Conservation (phyloP, 2,113 vertebrate genomes). For the Pluvialis apricaria region DNA sequence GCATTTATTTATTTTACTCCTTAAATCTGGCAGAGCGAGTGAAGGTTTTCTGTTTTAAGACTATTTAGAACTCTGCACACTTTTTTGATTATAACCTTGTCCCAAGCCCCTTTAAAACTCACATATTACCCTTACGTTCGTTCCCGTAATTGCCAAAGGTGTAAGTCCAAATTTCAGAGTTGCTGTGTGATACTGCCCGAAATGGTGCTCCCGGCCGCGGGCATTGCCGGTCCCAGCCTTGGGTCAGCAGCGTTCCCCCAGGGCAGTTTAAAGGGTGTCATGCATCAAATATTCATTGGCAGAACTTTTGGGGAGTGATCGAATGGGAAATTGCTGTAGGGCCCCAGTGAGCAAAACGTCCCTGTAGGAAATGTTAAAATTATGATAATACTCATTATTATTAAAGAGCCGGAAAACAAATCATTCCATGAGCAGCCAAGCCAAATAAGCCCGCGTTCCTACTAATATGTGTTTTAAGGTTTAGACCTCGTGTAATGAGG, state of each 20-base stretch:
- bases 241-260: accelerated
- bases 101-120: background rate
- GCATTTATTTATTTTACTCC: background rate
- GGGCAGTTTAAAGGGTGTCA: background rate
- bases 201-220: background rate
- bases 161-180: background rate
- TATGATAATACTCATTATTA: background rate
- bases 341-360: background rate
- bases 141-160: background rate
- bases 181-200: background rate
- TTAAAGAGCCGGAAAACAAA: background rate
- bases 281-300: background rate
- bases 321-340: background rate
- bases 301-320: background rate
- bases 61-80: background rate
- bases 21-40: background rate
- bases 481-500: background rate
- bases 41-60: background rate
- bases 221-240: background rate
- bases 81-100: background rate
- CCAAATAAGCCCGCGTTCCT: background rate
- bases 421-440: background rate
- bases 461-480: background rate
- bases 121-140: accelerated
- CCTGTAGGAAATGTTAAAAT: background rate